Evolutionary conservation across 2,113 vertebrate genomes (phyloP).

Genomic region (Triplophysa siluroides): DNA sequence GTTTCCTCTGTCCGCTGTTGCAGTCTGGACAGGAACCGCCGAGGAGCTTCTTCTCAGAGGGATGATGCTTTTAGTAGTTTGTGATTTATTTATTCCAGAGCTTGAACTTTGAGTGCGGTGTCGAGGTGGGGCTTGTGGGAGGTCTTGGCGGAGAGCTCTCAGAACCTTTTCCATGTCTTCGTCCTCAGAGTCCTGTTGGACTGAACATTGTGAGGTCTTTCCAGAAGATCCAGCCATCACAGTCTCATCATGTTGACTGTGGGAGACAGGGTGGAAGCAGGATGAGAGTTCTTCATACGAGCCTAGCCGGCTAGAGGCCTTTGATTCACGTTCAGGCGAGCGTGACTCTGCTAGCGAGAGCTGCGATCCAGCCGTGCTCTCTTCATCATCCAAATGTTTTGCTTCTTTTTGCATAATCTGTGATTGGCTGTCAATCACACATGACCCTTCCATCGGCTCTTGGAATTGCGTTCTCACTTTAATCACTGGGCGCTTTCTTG

Average conservation of each 20-base stretch:
- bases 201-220: conserved; percentile 53
- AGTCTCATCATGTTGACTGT: conserved; percentile 52
- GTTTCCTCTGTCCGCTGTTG: conserved; percentile 59
- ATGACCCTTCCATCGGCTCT: not conserved
- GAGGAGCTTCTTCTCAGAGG: conserved; percentile 59
- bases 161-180: conserved; percentile 61
- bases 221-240: conserved; percentile 47
- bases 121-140: conserved; percentile 61
- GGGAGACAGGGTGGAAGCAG: conserved; percentile 39
- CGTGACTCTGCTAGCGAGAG: conserved; percentile 65
- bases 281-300: conserved; percentile 64
- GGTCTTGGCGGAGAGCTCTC: conserved; percentile 36
- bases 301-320: conserved; percentile 64
- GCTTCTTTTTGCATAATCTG: not conserved
- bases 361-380: conserved; percentile 61
- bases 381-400: conserved; percentile 1
- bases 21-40: conserved; percentile 63
- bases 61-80: not conserved
- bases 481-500: not conserved
- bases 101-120: conserved; percentile 13
- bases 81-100: not conserved
- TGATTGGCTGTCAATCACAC: not conserved
- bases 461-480: not conserved
- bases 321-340: conserved; percentile 64
- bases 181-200: conserved; percentile 43